Conservation (phyloP, 2,797 vertebrate genomes). For the Poecilia picta region DNA sequence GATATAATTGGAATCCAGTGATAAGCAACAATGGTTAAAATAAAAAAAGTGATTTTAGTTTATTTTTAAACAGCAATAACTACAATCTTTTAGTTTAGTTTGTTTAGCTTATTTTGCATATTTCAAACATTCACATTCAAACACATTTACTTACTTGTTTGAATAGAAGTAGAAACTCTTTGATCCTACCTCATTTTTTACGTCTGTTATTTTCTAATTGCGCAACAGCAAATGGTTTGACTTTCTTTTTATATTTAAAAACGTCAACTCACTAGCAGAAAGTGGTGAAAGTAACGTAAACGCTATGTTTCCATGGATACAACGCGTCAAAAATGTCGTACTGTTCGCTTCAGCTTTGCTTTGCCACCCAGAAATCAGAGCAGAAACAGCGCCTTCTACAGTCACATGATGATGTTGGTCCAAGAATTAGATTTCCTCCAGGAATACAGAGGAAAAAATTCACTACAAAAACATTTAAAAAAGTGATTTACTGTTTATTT, state of each 20-base stretch:
- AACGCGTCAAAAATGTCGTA: too few species aligned
- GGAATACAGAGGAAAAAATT: background rate
- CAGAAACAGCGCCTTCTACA: background rate
- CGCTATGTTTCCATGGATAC: background rate
- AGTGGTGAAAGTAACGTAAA: background rate
- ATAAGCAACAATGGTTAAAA: background rate
- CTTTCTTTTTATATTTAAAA: background rate
- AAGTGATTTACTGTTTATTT: background rate
- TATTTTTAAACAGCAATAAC: background rate
- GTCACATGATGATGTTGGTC: background rate
- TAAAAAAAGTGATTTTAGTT: background rate
- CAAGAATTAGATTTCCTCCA: background rate
- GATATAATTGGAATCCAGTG: background rate
- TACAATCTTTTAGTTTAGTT: too few species aligned
- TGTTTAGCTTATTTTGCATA: too few species aligned
- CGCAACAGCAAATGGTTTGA: background rate
- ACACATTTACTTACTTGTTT: too few species aligned
- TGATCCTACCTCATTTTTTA: too few species aligned
- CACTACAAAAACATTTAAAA: background rate
- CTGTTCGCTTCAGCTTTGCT: background rate
- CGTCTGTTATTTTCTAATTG: background rate
- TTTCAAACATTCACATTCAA: too few species aligned
- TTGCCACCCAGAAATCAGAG: background rate
- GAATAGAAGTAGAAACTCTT: too few species aligned
- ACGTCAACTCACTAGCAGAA: background rate